Base-by-base conservation (phyloP, 2,888 invertebrate genomes). In the Ceriagrion tenellum region DNA sequence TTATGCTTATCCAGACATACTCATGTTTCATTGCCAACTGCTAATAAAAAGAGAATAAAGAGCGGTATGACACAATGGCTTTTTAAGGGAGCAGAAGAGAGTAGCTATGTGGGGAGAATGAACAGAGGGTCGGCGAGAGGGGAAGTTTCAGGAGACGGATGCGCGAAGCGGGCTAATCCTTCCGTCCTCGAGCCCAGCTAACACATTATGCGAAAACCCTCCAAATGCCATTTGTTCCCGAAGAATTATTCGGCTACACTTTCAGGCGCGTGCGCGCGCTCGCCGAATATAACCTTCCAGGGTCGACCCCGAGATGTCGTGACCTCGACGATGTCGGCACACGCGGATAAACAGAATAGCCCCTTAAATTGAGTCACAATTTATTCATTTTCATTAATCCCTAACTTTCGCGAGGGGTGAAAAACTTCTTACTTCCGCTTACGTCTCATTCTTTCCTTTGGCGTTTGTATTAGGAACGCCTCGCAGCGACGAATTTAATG, bases 191-290 rank as follows among this genome's bases (percentile, higher is more conserved):
- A 69, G 69, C 26, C 69, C 26, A 20, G 69, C 69, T 69, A 26
- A 26, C 26, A 26, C 69, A 69, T 69, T 69, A 69, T 69, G 69
- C 69, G 69, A 69, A 69, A 69, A 69, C 69, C 69, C 69, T 26
- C 69, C 69, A 69, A 69, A 69, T 69, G 69, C 69, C 69, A 69
- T 69, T 69, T 69, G 69, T 69, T n/a, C 69, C 47, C 26, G 69
- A 69, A n/a, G 69, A 69, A 69, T 69, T 69, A 69, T 69, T 26
- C 69, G 69, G 69, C 69, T 47, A n/a, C 69, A 8, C 26, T n/a
- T 26, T n/a, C 20, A 6, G n/a, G 69, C 69, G 69, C 69, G n/a
- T n/a, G n/a, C 20, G 23, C 69, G 69, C 69, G 69, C 69, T 6
- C 69, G n/a, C 69, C 6, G 26, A 20, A 4, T 26, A 20, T 12